Percentiles rank a stretch among this genome's conserved stretches.
phyloP scores from a whole-genome alignment of 1,140 invertebrate genomes.

The Belonocnema kinseyi region DNA sequence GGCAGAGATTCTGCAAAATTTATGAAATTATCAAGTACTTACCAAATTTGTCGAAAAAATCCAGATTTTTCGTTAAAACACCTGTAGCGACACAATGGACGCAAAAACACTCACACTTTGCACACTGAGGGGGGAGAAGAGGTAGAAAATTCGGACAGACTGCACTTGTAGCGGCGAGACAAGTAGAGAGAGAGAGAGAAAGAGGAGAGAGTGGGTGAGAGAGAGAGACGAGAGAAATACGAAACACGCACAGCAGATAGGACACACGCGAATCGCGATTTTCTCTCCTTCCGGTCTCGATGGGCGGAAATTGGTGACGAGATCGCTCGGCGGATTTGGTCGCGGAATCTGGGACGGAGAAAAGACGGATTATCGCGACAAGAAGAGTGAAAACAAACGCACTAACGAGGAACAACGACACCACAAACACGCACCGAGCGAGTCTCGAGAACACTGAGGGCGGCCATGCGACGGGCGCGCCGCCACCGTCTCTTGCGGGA shows the following conservation, averaged over 20 bases:
- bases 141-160: slow-evolving; percentile 35
- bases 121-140: slow-evolving; percentile 23
- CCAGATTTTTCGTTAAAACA: slow-evolving; percentile 25
- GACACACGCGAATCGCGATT: slow-evolving; percentile 35
- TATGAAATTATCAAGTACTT: too few relatives aligned
- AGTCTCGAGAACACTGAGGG: slow-evolving; percentile 71
- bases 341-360: slow-evolving; percentile 33
- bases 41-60: not conserved
- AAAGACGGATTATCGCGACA: slow-evolving; percentile 24
- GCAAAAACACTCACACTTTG: slow-evolving; percentile 50
- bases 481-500: slow-evolving; percentile 48
- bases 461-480: slow-evolving; percentile 68
- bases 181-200: slow-evolving; percentile 32
- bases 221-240: slow-evolving; percentile 43
- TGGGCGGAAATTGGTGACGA: not conserved
- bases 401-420: slow-evolving; percentile 36
- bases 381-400: slow-evolving; percentile 32
- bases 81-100: slow-evolving; percentile 50
- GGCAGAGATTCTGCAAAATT: not conserved
- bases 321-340: not conserved
- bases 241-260: slow-evolving; percentile 41
- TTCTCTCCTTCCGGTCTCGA: not conserved
- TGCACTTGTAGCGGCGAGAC: slow-evolving; percentile 30
- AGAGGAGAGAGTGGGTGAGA: slow-evolving; percentile 9
- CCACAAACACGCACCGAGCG: slow-evolving; percentile 64